A percentile compares a stretch with the other conserved stretches of the same genome.
Evolutionary conservation across 1,140 invertebrate species (phyloP).

Genomic region (Teleopsis dalmanni): DNA sequence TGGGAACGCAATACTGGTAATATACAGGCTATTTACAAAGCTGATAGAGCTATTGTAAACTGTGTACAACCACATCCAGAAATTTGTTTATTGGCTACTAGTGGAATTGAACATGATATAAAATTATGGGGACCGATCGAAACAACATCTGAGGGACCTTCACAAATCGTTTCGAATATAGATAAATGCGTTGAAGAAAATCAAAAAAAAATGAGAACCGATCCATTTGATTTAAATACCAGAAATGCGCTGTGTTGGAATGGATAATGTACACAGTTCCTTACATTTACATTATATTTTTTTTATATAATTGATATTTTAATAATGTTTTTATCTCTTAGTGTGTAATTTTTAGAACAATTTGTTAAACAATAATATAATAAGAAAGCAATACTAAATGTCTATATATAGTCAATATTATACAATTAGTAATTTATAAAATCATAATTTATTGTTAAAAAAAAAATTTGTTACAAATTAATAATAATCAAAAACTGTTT

Average conservation of each 20-base stretch:
- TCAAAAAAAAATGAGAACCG: conserved; percentile 84
- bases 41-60: conserved; percentile 92
- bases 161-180: conserved; percentile 51
- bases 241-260: conserved; percentile 38
- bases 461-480: no score
- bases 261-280: conserved; percentile 18
- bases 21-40: conserved; percentile 55
- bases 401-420: no score
- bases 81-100: conserved; percentile 84
- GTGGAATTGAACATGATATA: conserved; percentile 90
- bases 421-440: no score
- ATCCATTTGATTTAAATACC: conserved; percentile 67
- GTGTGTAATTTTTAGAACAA: no score
- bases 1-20: conserved; percentile 89
- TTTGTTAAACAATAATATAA: no score
- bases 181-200: conserved; percentile 71
- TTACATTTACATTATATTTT: no score
- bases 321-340: no score
- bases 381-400: no score
- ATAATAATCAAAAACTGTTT: no score
- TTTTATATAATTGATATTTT: no score
- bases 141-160: conserved; percentile 29
- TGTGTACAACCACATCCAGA: conserved; percentile 91
- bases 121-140: conserved; percentile 70
- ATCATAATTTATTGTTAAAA: no score